Evolutionary conservation across 1,140 invertebrate genomes (phyloP).

Genomic region (Drosophila insularis): DNA sequence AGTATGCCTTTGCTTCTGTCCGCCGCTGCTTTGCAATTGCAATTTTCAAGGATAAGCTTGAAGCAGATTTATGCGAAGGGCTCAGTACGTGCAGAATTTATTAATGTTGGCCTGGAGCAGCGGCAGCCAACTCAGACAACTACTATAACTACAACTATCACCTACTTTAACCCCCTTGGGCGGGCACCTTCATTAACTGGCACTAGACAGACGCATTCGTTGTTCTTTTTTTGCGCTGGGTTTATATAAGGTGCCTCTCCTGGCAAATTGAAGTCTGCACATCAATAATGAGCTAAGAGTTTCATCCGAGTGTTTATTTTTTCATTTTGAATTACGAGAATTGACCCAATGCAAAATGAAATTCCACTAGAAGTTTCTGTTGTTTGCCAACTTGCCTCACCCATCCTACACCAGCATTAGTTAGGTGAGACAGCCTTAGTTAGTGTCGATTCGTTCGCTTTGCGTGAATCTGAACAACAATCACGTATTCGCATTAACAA

Average conservation of each 20-base stretch:
- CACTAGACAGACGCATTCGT: conserved; percentile 39
- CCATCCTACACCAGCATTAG: no score
- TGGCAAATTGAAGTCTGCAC: conserved; percentile 66
- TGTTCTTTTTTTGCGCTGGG: not conserved
- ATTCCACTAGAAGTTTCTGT: conserved; percentile 23
- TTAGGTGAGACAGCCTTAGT: not conserved
- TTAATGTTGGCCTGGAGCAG: conserved; percentile 57
- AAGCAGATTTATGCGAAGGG: conserved; percentile 78
- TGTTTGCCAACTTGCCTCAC: conserved; percentile 17
- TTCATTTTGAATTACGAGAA: conserved; percentile 49
- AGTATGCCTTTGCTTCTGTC: conserved; percentile 14
- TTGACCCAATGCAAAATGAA: conserved; percentile 44
- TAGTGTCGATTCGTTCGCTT: conserved; percentile 36
- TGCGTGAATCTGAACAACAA: conserved; percentile 50
- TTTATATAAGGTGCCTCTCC: conserved; percentile 58
- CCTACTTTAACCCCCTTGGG: not conserved
- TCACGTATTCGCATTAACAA: conserved; percentile 79
- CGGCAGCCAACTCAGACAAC: not conserved
- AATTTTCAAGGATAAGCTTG: conserved; percentile 81
- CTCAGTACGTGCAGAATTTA: conserved; percentile 78
- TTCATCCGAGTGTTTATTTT: conserved; percentile 37
- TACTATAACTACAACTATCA: not conserved
- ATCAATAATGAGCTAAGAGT: conserved; percentile 51
- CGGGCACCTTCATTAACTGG: conserved; percentile 42
- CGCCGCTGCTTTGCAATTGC: conserved; percentile 70